Percentiles rank a stretch among this genome's conserved stretches.
Evolutionary conservation across 2,113 vertebrate species (phyloP).

Genomic region (Stercorarius parasiticus): DNA sequence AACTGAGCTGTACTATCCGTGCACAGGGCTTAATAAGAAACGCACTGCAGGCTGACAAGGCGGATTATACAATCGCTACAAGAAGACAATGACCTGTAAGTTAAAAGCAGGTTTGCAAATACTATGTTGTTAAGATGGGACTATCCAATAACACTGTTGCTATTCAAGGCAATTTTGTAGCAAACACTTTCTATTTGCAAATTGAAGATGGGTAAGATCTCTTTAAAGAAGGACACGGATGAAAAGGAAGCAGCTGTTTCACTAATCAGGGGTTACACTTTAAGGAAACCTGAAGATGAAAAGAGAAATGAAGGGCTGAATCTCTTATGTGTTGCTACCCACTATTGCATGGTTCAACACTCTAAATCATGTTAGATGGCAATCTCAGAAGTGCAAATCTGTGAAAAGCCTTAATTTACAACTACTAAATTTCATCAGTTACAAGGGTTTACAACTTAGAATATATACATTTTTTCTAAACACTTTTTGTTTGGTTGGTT

Average conservation of each 20-base stretch:
- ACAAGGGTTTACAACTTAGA: neutral
- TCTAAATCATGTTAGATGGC: neutral
- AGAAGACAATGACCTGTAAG: neutral
- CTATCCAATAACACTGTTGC: neutral
- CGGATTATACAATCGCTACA: neutral
- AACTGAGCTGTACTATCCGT: neutral
- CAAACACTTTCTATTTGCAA: neutral
- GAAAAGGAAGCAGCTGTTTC: neutral
- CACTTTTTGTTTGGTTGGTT: neutral
- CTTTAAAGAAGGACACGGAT: neutral
- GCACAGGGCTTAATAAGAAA: neutral
- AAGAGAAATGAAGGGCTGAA: neutral
- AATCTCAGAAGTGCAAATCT: conserved; percentile 4
- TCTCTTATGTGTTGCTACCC: neutral
- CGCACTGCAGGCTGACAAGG: neutral
- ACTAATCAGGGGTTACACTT: neutral
- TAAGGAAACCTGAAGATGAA: neutral
- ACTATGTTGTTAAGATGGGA: neutral
- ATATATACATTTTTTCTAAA: neutral
- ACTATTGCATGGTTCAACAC: neutral
- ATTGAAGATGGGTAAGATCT: neutral
- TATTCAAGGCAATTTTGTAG: neutral
- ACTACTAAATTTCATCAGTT: neutral
- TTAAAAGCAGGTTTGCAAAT: neutral
- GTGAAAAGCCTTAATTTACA: conserved; percentile 2